phyloP scores from a whole-genome alignment of 2,888 invertebrate species.

The Sthenelais limicola region DNA sequence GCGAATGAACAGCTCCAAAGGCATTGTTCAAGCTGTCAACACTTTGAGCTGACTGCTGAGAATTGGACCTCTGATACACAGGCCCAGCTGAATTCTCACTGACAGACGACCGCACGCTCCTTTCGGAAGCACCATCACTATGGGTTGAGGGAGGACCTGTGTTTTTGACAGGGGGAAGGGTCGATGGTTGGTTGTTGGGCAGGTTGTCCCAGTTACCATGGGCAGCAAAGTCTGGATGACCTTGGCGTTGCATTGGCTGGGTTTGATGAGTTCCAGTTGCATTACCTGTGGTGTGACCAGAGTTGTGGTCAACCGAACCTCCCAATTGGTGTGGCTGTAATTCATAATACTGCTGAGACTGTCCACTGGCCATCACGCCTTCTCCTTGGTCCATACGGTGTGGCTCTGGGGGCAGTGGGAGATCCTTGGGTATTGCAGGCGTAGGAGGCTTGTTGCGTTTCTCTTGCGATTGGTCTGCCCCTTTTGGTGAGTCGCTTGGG shows the following conservation, averaged over 20 bases:
- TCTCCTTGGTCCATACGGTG: conserved; percentile 19
- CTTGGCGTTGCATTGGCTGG: not conserved
- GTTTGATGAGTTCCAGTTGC: conserved; percentile 12
- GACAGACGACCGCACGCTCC: conserved; percentile 12
- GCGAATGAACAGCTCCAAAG: conserved; percentile 5
- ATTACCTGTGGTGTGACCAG: no score
- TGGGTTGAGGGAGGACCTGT: not conserved
- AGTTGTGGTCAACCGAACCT: no score
- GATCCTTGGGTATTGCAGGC: conserved; percentile 7
- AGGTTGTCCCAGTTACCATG: conserved; percentile 35
- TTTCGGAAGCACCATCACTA: conserved; percentile 13
- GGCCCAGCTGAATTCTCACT: not conserved
- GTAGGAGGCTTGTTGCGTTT: conserved; percentile 2
- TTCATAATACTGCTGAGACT: conserved; percentile 30
- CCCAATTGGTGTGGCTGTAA: not conserved
- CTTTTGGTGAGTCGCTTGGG: conserved; percentile 7
- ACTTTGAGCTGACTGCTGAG: conserved; percentile 31
- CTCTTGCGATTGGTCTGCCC: not conserved
- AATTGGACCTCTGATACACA: conserved; percentile 21
- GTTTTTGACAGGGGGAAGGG: not conserved
- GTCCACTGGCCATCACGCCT: conserved; percentile 26
- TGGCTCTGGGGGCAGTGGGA: not conserved
- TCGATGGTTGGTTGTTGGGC: no score
- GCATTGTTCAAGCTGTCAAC: conserved; percentile 36
- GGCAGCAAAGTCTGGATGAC: conserved; percentile 13